These are phyloP conservation scores for Psylliodes chrysocephalus DNA, from an alignment of 2,888 invertebrate species.

Conservation along the genomic window DNA sequence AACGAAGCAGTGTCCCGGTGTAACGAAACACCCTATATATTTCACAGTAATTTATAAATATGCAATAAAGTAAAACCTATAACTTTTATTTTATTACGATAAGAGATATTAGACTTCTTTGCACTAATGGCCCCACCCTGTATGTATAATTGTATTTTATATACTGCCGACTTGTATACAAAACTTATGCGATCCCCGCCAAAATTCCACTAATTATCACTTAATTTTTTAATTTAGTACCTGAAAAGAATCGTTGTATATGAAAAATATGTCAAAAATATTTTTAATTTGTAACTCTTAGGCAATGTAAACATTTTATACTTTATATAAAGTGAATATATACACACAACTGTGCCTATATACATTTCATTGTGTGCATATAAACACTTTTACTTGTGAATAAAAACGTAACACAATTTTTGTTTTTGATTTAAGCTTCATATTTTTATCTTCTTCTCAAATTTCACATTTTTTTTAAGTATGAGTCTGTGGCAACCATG, in stretches of 20 bases:
- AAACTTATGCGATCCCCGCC: constrained; percentile 28
- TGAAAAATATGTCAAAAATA: constrained; percentile 23
- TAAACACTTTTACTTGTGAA: constrained; percentile 14
- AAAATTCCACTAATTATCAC: constrained; percentile 28
- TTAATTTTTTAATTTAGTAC: constrained; percentile 31
- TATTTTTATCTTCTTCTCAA: no score
- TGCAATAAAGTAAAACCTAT: no score
- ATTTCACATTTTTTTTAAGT: no score
- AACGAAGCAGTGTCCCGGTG: no score
- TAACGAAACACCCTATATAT: no score
- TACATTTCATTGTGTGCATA: constrained; percentile 5
- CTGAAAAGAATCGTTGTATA: constrained; percentile 22
- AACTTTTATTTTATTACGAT: no score
- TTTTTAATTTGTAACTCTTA: constrained; percentile 24
- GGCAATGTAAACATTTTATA: constrained; percentile 28
- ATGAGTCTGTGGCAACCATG: no score
- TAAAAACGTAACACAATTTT: constrained; percentile 16
- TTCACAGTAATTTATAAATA: no score
- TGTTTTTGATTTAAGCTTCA: not conserved
- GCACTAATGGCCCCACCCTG: no score
- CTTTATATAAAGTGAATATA: constrained; percentile 25
- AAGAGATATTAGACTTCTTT: no score
- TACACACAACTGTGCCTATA: constrained; percentile 17
- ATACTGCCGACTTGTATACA: constrained; percentile 39
- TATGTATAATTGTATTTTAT: constrained; percentile 39